Base-by-base conservation (phyloP, 2,113 vertebrate species). In the Henicopernis longicauda region DNA sequence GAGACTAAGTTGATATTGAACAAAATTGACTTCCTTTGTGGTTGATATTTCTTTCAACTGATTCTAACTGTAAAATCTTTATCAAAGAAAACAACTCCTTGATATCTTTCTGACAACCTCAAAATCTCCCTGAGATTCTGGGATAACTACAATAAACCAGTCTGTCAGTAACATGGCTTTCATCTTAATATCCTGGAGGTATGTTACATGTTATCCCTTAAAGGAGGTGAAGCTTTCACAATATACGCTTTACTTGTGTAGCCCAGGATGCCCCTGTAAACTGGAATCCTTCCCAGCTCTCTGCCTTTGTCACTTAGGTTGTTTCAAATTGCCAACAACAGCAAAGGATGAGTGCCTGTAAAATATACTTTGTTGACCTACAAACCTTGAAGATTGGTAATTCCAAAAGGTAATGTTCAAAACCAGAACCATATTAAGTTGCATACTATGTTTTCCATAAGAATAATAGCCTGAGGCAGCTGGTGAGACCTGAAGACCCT, bases 51-150 rank as follows among this genome's bases (percentile, higher is more conserved):
- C 89, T 92, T 96, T 95, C 80, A 91, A 54, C 66, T 89, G 77
- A 95, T 94, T 63, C 38, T 32, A 97, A 93, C 78, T 81, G 36
- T 83, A 77, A 96, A 95, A 82, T 65, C 86, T 71, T 95, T 93
- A 93, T 96, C 91, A 95, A 77, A 88, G 95, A 80, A 96, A 97
- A 94, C 87, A 86, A 49, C 42, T 72, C 80, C 63, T 11, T 59
- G n/a, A 49, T 81, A 54, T 77, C 63, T 93, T 97, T 94, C 71
- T 91, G 61, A 84, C 54, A 89, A 76, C 49, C 40, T 89, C 67
- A 82, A 92, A 78, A 90, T 97, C 82, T 89, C 78, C 34, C 31
- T 47, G 81, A 90, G 83, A 87, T 76, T 80, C 50, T 47, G 86
- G 50, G 63, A 62, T 50, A 96, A 20, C 78, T 82, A 26, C 70